These are phyloP conservation scores for Drosophila ustulata DNA, from an alignment of 2,888 invertebrate genomes.

Conservation along the genomic window DNA sequence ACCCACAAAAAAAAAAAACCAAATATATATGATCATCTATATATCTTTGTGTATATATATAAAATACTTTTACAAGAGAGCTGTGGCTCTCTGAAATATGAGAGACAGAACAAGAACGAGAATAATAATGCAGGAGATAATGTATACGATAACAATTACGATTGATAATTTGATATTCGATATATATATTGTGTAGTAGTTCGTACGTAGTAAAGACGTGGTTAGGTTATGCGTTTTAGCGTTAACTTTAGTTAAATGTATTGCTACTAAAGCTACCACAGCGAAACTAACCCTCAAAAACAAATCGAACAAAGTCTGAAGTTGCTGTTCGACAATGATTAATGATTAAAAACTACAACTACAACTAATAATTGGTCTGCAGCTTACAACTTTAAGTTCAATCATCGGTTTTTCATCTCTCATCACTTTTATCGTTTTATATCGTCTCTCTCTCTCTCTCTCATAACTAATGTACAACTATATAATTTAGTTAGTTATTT, in stretches of 20 bases:
- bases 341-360: constrained; percentile 7
- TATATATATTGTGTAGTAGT: constrained; percentile 38
- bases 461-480: constrained; percentile 4
- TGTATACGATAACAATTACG: neutral
- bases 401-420: constrained; percentile 40
- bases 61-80: constrained; percentile 1
- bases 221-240: constrained; percentile 51
- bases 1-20: neutral
- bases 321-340: constrained; percentile 2
- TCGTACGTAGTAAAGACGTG: constrained; percentile 7
- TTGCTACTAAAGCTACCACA: constrained; percentile 42
- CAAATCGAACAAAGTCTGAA: neutral
- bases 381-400: constrained; percentile 54
- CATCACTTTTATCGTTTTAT: constrained; percentile 57
- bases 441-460: constrained; percentile 42
- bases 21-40: neutral
- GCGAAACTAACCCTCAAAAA: constrained; percentile 33
- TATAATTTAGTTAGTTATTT: constrained; percentile 62
- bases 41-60: constrained; percentile 1
- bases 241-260: constrained; percentile 50
- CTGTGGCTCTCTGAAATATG: constrained; percentile 6
- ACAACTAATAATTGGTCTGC: constrained; percentile 43
- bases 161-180: constrained; percentile 16
- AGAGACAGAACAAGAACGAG: constrained; percentile 18
- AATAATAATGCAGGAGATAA: constrained; percentile 20